Base-by-base conservation (phyloP, 2,888 invertebrate genomes). In the Nemotelus nigrinus region DNA sequence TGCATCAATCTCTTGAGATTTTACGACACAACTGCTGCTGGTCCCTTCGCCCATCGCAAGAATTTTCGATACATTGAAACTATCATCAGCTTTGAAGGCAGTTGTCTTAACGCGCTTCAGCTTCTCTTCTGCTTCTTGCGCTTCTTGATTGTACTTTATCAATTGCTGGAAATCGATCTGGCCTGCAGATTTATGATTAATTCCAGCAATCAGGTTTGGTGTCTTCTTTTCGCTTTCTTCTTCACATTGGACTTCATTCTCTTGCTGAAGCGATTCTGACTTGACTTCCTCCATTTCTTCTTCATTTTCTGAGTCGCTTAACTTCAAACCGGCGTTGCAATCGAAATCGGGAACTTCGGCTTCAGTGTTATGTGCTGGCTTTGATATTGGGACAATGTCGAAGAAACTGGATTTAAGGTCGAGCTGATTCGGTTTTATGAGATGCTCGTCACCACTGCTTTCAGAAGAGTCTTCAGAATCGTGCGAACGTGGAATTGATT, bases 1-100 rank as follows among this genome's bases (percentile, higher is more conserved):
- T 72, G 60, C 53, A 87, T 82, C 84, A 85, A n/a, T 79, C 72
- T 70, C 82, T 71, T 70, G 80, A 68, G 44, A 79, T 48, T 86
- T 86, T 75, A 83, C 83, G 58, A 80, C 81, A 74, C 86, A 85
- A 71, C 89, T 87, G 82, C 81, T 80, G 81, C 83, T 82, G 72
- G 85, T 85, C 68, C 89, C 87, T 87, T 93, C 93, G 78, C 93
- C 93, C 82, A 90, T 87, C 79, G 92, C 91, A 80, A 94, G 86
- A 77, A 94, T 85, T 83, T 92, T 89, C 72, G 89, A 89, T 39
- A 93, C 90, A 88, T 92, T 89, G 78, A 88, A 84, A 78, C 87
- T 85, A 47, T 84, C 84, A 64, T 84, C 83, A 44, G 81, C 85
- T 84, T 53, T 82, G 41, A 43, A 80, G 80, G 76, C 81, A 79